Conservation (phyloP, 2,797 vertebrate genomes). For the Columba guinea region DNA sequence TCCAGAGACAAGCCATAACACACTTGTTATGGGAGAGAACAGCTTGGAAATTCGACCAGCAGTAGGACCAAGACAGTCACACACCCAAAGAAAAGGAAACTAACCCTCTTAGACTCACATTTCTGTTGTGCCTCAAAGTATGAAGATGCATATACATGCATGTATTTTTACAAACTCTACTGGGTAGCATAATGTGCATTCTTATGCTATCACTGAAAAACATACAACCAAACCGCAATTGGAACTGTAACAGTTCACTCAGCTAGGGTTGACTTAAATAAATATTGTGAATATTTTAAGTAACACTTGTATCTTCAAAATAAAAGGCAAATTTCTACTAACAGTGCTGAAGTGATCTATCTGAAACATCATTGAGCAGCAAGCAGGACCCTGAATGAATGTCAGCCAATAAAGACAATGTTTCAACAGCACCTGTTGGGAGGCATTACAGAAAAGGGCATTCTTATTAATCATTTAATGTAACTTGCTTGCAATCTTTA, state of each 20-base stretch:
- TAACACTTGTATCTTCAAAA: neutral
- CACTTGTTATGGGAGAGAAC: neutral
- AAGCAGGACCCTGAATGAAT: neutral
- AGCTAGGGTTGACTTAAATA: neutral
- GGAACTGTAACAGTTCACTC: neutral
- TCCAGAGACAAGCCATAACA: neutral
- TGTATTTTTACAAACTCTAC: neutral
- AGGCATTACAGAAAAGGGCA: neutral
- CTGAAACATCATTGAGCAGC: neutral
- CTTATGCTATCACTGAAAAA: neutral
- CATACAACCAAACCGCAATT: neutral
- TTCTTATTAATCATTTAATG: neutral
- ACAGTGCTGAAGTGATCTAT: neutral
- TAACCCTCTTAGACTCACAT: neutral
- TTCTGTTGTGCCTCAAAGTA: neutral
- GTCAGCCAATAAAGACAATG: slow-evolving; percentile 8
- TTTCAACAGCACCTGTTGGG: neutral
- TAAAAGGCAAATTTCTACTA: slow-evolving; percentile 3
- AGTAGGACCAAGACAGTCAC: neutral
- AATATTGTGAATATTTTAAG: too few relatives aligned
- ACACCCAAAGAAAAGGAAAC: neutral
- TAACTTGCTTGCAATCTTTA: neutral
- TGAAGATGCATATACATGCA: neutral
- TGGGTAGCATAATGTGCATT: neutral
- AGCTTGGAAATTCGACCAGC: neutral